Conservation (phyloP, 2,888 invertebrate genomes). For the Callinectes sapidus region DNA sequence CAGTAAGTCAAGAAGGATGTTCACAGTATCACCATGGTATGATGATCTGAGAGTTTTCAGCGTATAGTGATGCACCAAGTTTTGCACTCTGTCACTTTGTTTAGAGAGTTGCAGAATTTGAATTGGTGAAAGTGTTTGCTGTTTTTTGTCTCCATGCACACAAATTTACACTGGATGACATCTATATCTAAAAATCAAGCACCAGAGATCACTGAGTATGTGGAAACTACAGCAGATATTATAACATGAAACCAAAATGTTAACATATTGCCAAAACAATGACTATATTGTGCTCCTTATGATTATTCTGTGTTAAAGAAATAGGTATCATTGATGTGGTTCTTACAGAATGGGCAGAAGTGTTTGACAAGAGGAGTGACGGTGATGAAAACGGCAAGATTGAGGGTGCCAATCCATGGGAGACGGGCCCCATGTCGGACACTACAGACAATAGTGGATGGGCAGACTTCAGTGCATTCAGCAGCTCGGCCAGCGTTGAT, state of each 20-base stretch:
- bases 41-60: not conserved
- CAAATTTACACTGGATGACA: not conserved
- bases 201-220: not conserved
- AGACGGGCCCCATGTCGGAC: slow-evolving; percentile 60
- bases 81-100: no score
- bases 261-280: not conserved
- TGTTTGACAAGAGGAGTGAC: slow-evolving; percentile 58
- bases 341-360: slow-evolving; percentile 63
- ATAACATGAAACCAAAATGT: not conserved
- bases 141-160: not conserved
- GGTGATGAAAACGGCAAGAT: not conserved
- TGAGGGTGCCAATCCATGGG: slow-evolving; percentile 60
- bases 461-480: slow-evolving; percentile 62
- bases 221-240: not conserved
- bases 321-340: not conserved
- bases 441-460: slow-evolving; percentile 61
- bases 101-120: no score
- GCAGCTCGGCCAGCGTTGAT: slow-evolving; percentile 35
- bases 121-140: no score
- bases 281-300: not conserved
- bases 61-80: no score
- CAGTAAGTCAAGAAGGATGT: not conserved
- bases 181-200: not conserved
- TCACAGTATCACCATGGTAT: not conserved
- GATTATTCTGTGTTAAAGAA: not conserved